These are phyloP conservation scores for Mus spicilegus DNA, from an alignment of 2,113 vertebrate species.

Conservation along the genomic window DNA sequence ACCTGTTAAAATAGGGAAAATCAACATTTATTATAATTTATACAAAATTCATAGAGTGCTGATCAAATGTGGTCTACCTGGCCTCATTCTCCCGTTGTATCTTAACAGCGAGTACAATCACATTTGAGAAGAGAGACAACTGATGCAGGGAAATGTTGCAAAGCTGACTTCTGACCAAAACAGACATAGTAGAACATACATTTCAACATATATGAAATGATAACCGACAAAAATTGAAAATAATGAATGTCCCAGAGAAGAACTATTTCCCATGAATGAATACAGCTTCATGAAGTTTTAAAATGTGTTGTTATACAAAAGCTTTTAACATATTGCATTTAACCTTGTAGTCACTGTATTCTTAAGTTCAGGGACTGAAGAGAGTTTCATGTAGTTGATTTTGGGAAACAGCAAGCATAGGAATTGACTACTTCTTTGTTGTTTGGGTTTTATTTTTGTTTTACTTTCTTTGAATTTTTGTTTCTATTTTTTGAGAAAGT, in stretches of 20 bases:
- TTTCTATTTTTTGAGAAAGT: background rate
- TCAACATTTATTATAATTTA: background rate
- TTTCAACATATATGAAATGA: background rate
- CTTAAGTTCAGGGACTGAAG: background rate
- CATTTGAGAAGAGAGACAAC: conserved; percentile 1
- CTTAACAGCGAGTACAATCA: background rate
- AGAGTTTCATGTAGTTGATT: background rate
- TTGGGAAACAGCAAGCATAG: background rate
- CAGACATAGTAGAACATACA: background rate
- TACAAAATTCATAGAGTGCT: background rate
- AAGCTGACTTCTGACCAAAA: background rate
- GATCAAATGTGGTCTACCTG: background rate
- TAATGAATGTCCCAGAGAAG: background rate
- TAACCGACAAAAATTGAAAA: background rate
- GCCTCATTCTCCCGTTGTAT: background rate
- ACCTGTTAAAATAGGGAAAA: conserved; percentile 19
- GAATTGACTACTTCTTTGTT: background rate
- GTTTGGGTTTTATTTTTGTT: background rate
- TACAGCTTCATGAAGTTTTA: background rate
- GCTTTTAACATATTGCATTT: background rate
- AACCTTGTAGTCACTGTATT: background rate
- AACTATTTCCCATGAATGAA: background rate
- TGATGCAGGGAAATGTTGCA: background rate
- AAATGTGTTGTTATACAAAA: background rate
- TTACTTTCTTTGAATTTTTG: background rate